Percentiles rank a stretch among this genome's conserved stretches.
Evolutionary conservation across 2,797 vertebrate species (phyloP).

Genomic region (Cephalopachus bancanus): DNA sequence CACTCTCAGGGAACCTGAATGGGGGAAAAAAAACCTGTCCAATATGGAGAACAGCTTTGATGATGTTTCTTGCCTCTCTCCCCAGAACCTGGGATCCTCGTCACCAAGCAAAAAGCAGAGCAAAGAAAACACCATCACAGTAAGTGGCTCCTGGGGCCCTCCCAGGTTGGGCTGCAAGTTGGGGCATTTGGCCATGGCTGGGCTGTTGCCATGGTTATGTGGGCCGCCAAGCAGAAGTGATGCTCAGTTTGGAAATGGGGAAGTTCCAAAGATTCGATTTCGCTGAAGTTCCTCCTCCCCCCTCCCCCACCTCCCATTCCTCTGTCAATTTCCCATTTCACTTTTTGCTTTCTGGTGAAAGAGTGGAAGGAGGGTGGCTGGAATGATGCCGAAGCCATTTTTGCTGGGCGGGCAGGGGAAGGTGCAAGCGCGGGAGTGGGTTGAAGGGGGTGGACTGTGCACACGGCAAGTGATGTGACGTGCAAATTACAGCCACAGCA

Average conservation of each 20-base stretch:
- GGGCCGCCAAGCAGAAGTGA: not conserved
- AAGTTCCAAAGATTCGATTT: slow-evolving; percentile 62
- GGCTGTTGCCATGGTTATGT: slow-evolving; percentile 80
- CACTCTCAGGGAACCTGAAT: slow-evolving; percentile 57
- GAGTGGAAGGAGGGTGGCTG: not conserved
- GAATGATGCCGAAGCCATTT: slow-evolving; percentile 62
- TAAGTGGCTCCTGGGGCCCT: slow-evolving; percentile 87
- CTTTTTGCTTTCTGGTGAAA: not conserved
- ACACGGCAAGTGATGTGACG: slow-evolving; percentile 53
- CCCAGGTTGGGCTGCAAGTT: not conserved
- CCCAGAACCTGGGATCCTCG: slow-evolving; percentile 94
- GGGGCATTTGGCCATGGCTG: not conserved
- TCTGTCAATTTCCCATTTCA: not conserved
- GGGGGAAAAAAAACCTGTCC: slow-evolving; percentile 82
- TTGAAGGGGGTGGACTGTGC: slow-evolving; percentile 69
- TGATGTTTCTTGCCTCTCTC: slow-evolving; percentile 87
- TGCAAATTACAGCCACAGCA: slow-evolving; percentile 79
- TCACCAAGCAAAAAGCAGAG: slow-evolving; percentile 93
- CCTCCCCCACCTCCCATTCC: not conserved
- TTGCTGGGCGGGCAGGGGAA: slow-evolving; percentile 49
- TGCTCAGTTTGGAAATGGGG: slow-evolving; percentile 47
- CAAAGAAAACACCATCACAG: slow-evolving; percentile 93
- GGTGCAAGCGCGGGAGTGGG: slow-evolving; percentile 22
- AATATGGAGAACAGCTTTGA: slow-evolving; percentile 91
- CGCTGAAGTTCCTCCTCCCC: not conserved